phyloP scores from a whole-genome alignment of 2,888 invertebrate genomes.

The Terebella lapidaria region DNA sequence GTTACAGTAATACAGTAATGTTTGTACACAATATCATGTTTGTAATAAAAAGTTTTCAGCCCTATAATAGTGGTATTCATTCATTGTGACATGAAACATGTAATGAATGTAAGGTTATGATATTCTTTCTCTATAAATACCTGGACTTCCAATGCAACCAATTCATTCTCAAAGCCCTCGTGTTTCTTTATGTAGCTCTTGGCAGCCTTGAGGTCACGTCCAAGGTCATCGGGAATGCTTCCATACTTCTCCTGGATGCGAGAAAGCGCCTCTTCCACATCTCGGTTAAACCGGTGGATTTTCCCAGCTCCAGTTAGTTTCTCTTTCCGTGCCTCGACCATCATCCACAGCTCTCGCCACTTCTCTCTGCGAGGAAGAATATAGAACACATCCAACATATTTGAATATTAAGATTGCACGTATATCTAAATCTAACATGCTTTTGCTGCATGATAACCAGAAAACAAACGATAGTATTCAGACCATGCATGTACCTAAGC shows the following conservation, averaged over 20 bases:
- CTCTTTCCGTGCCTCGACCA: slow-evolving; percentile 79
- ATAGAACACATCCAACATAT: too few species aligned
- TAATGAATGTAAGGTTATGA: too few species aligned
- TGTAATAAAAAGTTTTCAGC: too few species aligned
- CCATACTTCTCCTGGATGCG: slow-evolving; percentile 84
- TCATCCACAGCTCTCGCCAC: slow-evolving; percentile 83
- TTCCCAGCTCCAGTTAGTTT: slow-evolving; percentile 90
- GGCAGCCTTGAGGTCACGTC: slow-evolving; percentile 80
- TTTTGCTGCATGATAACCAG: too few species aligned
- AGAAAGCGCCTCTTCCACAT: slow-evolving; percentile 83
- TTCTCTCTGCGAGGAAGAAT: slow-evolving; percentile 1
- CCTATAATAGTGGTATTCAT: too few species aligned
- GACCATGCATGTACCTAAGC: slow-evolving; percentile 63
- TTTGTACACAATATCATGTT: too few species aligned
- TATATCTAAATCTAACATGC: too few species aligned
- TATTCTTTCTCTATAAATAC: too few species aligned
- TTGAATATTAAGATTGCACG: too few species aligned
- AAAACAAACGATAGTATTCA: not conserved
- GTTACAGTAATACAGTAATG: not conserved
- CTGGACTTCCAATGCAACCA: slow-evolving; percentile 86
- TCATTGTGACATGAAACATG: too few species aligned
- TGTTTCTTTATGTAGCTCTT: slow-evolving; percentile 77
- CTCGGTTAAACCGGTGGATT: slow-evolving; percentile 94
- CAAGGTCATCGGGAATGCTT: slow-evolving; percentile 72
- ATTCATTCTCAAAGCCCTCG: slow-evolving; percentile 88